Conservation (phyloP, 2,888 invertebrate species). For the Thecophora atra region DNA sequence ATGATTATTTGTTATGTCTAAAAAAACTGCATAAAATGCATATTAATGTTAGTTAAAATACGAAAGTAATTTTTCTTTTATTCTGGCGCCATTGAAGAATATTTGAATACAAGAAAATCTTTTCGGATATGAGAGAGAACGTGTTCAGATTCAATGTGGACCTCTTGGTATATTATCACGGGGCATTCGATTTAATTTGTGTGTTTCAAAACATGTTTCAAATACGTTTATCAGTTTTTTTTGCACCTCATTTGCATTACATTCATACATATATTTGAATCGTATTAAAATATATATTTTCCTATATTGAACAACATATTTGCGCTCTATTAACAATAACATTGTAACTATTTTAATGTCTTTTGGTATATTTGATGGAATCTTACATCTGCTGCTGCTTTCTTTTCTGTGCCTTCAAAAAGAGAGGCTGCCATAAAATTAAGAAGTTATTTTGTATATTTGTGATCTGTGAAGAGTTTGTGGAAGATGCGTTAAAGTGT, state of each 20-base stretch:
- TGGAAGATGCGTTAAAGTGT: slow-evolving; percentile 17
- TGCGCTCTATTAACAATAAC: slow-evolving; percentile 36
- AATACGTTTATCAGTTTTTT: slow-evolving; percentile 14
- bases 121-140: too few relatives aligned
- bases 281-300: slow-evolving; percentile 34
- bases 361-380: slow-evolving; percentile 31
- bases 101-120: too few relatives aligned
- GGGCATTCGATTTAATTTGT: too few relatives aligned
- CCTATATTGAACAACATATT: slow-evolving; percentile 37
- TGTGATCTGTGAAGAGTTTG: slow-evolving; percentile 31
- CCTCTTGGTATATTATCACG: neutral
- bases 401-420: neutral
- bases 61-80: neutral
- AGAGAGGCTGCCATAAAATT: slow-evolving; percentile 8
- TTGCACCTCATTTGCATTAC: slow-evolving; percentile 21
- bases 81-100: too few relatives aligned
- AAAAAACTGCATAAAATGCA: neutral
- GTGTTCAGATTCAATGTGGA: too few relatives aligned
- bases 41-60: slow-evolving; percentile 9
- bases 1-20: slow-evolving; percentile 7
- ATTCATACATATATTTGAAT: slow-evolving; percentile 15
- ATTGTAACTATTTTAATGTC: slow-evolving; percentile 30
- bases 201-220: neutral
- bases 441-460: slow-evolving; percentile 13
- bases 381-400: neutral